phyloP scores from a whole-genome alignment of 2,113 vertebrate species.

The Chaenocephalus aceratus region DNA sequence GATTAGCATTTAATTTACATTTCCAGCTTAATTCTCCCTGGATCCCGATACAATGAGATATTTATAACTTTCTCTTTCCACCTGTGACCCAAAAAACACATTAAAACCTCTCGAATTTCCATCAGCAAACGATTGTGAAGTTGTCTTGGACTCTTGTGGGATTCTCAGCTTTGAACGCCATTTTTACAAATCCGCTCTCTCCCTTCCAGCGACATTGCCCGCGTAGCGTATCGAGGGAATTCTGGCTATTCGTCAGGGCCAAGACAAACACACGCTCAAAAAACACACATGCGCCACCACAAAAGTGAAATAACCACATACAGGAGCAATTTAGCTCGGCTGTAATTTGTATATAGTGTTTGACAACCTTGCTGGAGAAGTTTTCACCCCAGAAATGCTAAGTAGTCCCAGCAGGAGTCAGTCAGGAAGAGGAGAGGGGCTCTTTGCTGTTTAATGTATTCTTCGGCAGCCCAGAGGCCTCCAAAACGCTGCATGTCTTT shows the following conservation, averaged over 20 bases:
- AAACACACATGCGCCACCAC: constrained; percentile 55
- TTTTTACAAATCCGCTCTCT: constrained; percentile 62
- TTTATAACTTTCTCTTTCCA: constrained; percentile 65
- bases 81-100: constrained; percentile 77
- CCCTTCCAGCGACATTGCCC: constrained; percentile 67
- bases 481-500: constrained; percentile 76
- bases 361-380: constrained; percentile 82
- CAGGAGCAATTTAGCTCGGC: constrained; percentile 70
- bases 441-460: constrained; percentile 84
- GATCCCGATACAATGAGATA: constrained; percentile 54
- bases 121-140: constrained; percentile 73
- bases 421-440: constrained; percentile 76
- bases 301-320: constrained; percentile 77
- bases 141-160: constrained; percentile 71
- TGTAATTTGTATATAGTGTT: constrained; percentile 79
- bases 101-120: constrained; percentile 74
- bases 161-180: constrained; percentile 73
- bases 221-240: constrained; percentile 61
- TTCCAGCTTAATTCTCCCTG: constrained; percentile 49
- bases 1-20: constrained; percentile 62
- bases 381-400: constrained; percentile 82
- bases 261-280: constrained; percentile 70
- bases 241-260: constrained; percentile 58
- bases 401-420: constrained; percentile 84
- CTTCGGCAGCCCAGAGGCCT: constrained; percentile 79